Evolutionary conservation across 2,888 invertebrate species (phyloP), one percentile per base, ranked within the genome.

Genomic region (Rhogogaster chlorosoma): DNA sequence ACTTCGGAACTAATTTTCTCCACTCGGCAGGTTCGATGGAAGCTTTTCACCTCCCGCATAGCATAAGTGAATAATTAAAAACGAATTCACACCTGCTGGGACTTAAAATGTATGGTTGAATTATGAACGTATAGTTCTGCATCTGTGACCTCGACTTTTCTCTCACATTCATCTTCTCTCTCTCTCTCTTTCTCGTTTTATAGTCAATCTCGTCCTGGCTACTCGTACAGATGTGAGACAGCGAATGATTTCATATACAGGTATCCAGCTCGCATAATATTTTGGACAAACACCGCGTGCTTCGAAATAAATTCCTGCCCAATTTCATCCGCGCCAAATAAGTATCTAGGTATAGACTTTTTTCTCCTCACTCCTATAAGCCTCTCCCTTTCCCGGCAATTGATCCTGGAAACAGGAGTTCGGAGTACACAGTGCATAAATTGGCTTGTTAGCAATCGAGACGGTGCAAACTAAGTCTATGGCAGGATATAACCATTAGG

Each of bases 71-170:
- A 36, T 70, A 42, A 9, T 73, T 22, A 26, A 73, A 49, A 53
- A 53, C 49, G n/a, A 61, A 80, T 80, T 36, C 22, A 29, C 45
- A 29, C 32, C 61, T 42, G 42, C 45, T 67, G 29, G 29, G 29
- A 67, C 18, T 61, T n/a, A 64, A 38, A 77, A 36, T 15, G 80
- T n/a, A n/a, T 29, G 22, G 29, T 36, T 83, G 9, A 70, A 45
- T 83, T 83, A 83, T 45, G 61, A 83, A 22, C 80, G 80, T 83
- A n/a, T n/a, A 83, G 61, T 83, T 70, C 83, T 83, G 83, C 83
- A 67, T 45, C 45, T 45, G 67, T 70, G 83, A 83, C 83, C 83
- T 83, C 67, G 83, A 57, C 83, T 83, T 45, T 83, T 83, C 67
- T 83, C 83, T 83, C 67, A 22, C 57, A 36, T 26, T 22, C 80